Conservation (phyloP, 2,113 vertebrate species). For the Castor canadensis region DNA sequence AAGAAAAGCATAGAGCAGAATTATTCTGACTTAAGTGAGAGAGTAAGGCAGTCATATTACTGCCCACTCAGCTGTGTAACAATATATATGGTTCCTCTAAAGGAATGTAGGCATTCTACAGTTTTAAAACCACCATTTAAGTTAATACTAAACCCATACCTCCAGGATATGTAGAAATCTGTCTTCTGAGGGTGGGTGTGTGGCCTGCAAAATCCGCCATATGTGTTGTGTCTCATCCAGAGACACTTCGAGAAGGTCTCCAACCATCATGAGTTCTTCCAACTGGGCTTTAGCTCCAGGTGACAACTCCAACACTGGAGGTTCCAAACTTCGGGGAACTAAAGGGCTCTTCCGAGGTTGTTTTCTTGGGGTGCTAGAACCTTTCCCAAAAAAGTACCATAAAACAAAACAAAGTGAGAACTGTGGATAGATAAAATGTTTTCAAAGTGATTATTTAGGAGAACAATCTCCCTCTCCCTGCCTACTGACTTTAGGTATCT, state of each 20-base stretch:
- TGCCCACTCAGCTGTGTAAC: not conserved
- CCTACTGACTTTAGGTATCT: not conserved
- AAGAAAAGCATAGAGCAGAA: not conserved
- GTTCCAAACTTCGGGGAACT: slow-evolving; percentile 96
- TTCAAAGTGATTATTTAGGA: slow-evolving; percentile 27
- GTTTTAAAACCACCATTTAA: not conserved
- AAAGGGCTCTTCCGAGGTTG: slow-evolving; percentile 97
- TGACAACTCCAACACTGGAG: slow-evolving; percentile 95
- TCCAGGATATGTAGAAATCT: slow-evolving; percentile 97
- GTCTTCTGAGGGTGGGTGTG: slow-evolving; percentile 96
- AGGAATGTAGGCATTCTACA: not conserved
- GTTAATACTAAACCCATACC: slow-evolving; percentile 82
- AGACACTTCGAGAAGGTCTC: slow-evolving; percentile 97
- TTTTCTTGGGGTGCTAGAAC: slow-evolving; percentile 92
- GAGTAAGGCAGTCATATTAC: not conserved
- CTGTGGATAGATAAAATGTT: not conserved
- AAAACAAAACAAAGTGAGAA: slow-evolving; percentile 47
- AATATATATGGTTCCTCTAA: not conserved
- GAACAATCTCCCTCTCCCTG: not conserved
- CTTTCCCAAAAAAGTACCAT: slow-evolving; percentile 79
- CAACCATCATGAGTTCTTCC: slow-evolving; percentile 98
- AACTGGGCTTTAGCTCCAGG: slow-evolving; percentile 94
- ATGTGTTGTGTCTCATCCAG: slow-evolving; percentile 99
- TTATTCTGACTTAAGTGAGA: not conserved
- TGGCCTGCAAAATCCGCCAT: slow-evolving; percentile 98